phyloP scores from a whole-genome alignment of 1,140 invertebrate species.

The Nasonia giraulti region DNA sequence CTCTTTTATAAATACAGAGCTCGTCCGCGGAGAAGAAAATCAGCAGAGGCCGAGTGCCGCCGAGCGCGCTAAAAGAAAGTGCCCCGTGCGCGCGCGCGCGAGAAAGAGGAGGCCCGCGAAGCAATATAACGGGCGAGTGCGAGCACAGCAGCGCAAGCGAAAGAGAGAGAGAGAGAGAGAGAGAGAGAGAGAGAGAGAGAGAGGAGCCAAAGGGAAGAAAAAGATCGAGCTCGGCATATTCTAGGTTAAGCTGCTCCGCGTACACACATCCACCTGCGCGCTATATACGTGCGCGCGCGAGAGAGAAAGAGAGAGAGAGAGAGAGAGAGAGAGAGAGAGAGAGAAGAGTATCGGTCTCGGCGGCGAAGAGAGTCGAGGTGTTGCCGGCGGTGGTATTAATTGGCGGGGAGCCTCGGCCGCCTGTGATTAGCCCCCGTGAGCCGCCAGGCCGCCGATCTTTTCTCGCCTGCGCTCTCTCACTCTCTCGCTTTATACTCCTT shows the following conservation, averaged over 20 bases:
- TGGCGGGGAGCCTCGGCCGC: slow-evolving; percentile 64
- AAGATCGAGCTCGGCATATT: slow-evolving; percentile 14
- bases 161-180: slow-evolving; percentile 38
- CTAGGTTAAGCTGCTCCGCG: slow-evolving; percentile 18
- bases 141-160: not conserved
- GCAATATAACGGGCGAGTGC: slow-evolving; percentile 36
- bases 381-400: slow-evolving; percentile 71
- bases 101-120: slow-evolving; percentile 21
- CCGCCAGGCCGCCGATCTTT: slow-evolving; percentile 58
- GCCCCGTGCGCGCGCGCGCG: not conserved
- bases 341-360: slow-evolving; percentile 28
- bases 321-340: not conserved
- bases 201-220: not conserved
- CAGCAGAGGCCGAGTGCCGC: not conserved
- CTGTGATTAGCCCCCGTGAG: slow-evolving; percentile 68
- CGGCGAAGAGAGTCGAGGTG: slow-evolving; percentile 56
- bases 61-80: slow-evolving; percentile 49
- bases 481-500: slow-evolving; percentile 9
- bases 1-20: not conserved
- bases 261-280: not conserved
- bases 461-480: slow-evolving; percentile 19
- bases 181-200: slow-evolving; percentile 34
- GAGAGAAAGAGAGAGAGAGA: no score
- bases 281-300: not conserved
- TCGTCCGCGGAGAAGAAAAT: slow-evolving; percentile 22